phyloP scores from a whole-genome alignment of 1,140 invertebrate species.

The Tetramorium simillimum region DNA sequence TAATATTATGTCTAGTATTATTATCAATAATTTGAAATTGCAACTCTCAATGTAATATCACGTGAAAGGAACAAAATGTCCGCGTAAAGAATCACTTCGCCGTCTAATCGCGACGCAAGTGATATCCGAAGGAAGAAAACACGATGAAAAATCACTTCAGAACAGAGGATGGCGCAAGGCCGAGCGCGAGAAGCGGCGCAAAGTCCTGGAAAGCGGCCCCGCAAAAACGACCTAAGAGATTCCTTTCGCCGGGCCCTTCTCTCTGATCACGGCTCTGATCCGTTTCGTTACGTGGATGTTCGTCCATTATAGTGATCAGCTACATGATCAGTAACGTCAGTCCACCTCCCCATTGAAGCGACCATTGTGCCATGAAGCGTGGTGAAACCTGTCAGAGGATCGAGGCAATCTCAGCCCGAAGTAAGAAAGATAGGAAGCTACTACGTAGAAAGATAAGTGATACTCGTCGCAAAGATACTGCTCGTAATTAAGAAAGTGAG shows the following conservation, averaged over 20 bases:
- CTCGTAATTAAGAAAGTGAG: slow-evolving; percentile 28
- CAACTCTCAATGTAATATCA: neutral
- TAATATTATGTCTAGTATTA: neutral
- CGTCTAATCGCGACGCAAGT: neutral
- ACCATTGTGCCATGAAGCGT: slow-evolving; percentile 62
- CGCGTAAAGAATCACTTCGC: neutral
- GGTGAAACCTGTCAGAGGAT: slow-evolving; percentile 52
- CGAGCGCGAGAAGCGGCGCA: neutral
- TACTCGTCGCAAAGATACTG: slow-evolving; percentile 1
- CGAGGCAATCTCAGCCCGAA: slow-evolving; percentile 50
- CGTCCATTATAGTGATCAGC: slow-evolving; percentile 56
- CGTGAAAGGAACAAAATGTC: neutral
- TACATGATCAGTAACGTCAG: slow-evolving; percentile 43
- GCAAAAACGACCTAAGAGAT: slow-evolving; percentile 36
- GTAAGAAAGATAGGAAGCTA: neutral
- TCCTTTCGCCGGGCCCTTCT: slow-evolving; percentile 14
- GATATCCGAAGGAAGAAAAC: neutral
- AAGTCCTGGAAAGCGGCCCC: neutral
- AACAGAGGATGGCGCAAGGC: neutral
- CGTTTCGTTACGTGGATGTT: slow-evolving; percentile 54
- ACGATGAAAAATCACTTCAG: neutral
- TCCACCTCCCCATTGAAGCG: slow-evolving; percentile 21
- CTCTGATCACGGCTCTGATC: slow-evolving; percentile 53
- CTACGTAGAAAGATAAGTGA: slow-evolving; percentile 25
- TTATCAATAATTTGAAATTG: slow-evolving; percentile 1